Base-by-base conservation (phyloP, 1,140 invertebrate species). In the Leptopilina clavipes region DNA sequence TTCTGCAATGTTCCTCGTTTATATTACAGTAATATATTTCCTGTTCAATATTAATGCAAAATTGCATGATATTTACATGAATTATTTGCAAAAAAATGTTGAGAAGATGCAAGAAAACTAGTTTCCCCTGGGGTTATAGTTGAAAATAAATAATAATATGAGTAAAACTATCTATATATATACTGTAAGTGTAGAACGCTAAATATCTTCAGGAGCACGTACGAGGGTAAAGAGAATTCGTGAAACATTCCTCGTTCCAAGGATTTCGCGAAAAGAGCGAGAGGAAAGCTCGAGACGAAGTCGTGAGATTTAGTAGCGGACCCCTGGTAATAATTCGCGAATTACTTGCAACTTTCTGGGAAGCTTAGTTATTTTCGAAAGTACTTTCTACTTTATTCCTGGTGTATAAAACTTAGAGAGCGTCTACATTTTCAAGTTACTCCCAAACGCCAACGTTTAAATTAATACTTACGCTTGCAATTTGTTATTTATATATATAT, bases 161-260 rank as follows among this genome's bases (percentile, higher is more conserved):
- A 52, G 48, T 52, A 17, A 14, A 52, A 52, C 5, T 17, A 12
- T n/a, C 5, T 52, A 17, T 17, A 1, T 52, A 17, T n/a, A 17
- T 52, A 17, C 5, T 17, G 14, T n/a, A 17, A 52, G 8, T 48
- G 73, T 12, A 48, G 73, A 70, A 70, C 37, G 52, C 22, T 73
- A 56, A 40, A 73, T 70, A 19, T 70, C 43, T 40, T 17, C n/a
- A 25, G 22, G 5, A 37, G 54, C 74, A 76, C 74, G 74, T 70
- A 59, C 17, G 52, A 52, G 74, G 17, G 71, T 37, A 54, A 40
- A 44, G 22, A 37, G 44, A 71, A 71, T 71, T 52, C 45, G 37
- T 52, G 43, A 45, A 72, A 48, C 40, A 45, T 45, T 45, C 44
- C 22, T 75, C 65, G 74, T 75, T 52, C 48, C 48, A 45, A 59